Conservation (phyloP, 2,797 vertebrate species). For the Zenarchopterus dispar region DNA sequence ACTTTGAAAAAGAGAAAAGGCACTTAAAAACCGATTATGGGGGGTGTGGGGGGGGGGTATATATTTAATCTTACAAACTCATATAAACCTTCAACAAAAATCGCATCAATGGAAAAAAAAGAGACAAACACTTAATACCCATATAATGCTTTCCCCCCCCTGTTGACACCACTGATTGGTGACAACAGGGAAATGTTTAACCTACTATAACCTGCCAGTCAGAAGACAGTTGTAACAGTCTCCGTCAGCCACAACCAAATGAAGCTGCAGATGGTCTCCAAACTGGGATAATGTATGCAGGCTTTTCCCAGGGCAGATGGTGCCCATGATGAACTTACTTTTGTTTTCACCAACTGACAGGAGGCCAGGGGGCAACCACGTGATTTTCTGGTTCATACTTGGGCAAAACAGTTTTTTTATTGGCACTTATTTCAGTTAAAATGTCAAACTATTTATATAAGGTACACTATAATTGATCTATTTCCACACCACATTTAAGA, state of each 20-base stretch:
- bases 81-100: too few relatives aligned
- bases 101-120: too few relatives aligned
- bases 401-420: constrained; percentile 1
- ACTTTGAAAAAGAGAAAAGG: too few relatives aligned
- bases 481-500: neutral
- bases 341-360: constrained; percentile 64
- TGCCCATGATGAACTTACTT: constrained; percentile 50
- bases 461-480: rapidly evolving
- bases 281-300: constrained; percentile 33
- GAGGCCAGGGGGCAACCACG: constrained; percentile 39
- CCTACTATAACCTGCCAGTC: constrained; percentile 1
- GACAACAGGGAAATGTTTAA: too few relatives aligned
- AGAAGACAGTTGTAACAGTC: neutral
- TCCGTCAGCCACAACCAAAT: constrained; percentile 3
- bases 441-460: too few relatives aligned
- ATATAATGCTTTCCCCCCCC: too few relatives aligned
- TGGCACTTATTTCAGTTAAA: neutral
- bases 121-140: too few relatives aligned
- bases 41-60: too few relatives aligned
- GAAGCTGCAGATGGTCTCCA: constrained; percentile 46
- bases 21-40: too few relatives aligned
- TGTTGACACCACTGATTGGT: too few relatives aligned
- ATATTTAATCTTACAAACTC: too few relatives aligned
- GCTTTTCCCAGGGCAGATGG: constrained; percentile 56
- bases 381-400: constrained; percentile 36